Base-by-base conservation (phyloP, 2,113 vertebrate genomes). In the Varanus komodoensis region DNA sequence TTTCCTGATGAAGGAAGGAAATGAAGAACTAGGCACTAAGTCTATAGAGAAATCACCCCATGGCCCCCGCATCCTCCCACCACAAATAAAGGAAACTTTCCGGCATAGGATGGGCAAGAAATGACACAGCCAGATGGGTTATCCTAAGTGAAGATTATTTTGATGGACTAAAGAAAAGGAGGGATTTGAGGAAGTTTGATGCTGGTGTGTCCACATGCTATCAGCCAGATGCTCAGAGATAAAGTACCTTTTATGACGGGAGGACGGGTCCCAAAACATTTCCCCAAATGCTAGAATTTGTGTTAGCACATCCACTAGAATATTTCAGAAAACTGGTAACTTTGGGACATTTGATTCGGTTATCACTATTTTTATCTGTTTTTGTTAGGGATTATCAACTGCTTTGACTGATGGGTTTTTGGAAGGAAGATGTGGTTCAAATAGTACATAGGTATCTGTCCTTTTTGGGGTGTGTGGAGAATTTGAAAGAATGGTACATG, bases 1-100 rank as follows among this genome's bases (percentile, higher is more conserved):
- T 87, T 87, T 87, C 81, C 61, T 87, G 87, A 91, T 84, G 86
- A 87, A 44, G 50, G 32, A 80, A 87, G 74, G 80, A 91, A 87
- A 87, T 54, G 73, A 87, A 78, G 86, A 84, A 34, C 17, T 73
- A 61, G 57, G 64, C 32, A 32, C 23, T 25, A 78, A 17, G 90
- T 69, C 80, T 83, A 15, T 50, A 78, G 81, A 54, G 86, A 77
- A 82, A 87, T 83, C 14, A 23, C 9, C 61, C 12, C 69, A 1
- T 0, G 0, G 2, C 7, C 32, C 21, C 14, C 14, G 15, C 12
- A 29, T 52, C 2, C 32, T 17, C 25, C 83, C 27, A 6, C 27
- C 69, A 82, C 29, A 57, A 8, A 50, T 34, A 61, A 86, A 38
- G 27, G 32, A 74, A 82, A 48, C 25, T 71, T 86, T 80, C 23